Evolutionary conservation across 2,113 vertebrate species (phyloP), one percentile per base, ranked within the genome.

Genomic region (Amia ocellicauda): DNA sequence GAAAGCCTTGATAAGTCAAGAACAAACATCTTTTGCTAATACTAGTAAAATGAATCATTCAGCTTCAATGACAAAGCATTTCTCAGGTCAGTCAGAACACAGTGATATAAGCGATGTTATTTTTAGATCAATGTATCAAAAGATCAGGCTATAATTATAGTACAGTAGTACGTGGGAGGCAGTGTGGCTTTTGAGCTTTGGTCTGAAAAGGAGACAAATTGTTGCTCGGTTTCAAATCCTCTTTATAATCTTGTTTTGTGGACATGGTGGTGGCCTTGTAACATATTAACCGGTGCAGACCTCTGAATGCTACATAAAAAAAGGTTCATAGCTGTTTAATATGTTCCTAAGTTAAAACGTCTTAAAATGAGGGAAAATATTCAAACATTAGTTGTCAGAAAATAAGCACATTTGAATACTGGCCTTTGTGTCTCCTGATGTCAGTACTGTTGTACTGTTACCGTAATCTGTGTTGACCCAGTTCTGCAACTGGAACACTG

Each of bases 121-220:
- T 76, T 76, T 77, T 76, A 74, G 66, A 29, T 26, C 13, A 31
- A 60, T 36, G 50, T 62, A 64, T 63, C 64, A 26, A 45, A 63
- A 64, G 31, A 27, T 59, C 22, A 9, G 50, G 51, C 27, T 14
- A 31, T 75, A 58, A 67, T 69, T 74, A 72, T 66, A 70, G 78
- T 60, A 67, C 55, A 67, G 31, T 60, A 62, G 53, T 53, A 62
- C 23, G 68, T 45, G 61, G 71, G 68, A 67, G 62, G 61, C 58
- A 68, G 65, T 62, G 64, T 51, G 19, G 59, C 40, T 62, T 67
- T 69, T 42, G 17, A 22, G 3, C 4, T 4, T 42, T 10, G 40
- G 47, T 56, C 17, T 31, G 17, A 11, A 28, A 27, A 20, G 41
- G 14, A 9, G 42, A 49, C 17, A 14, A 14, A 36, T 36, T 47